These are phyloP conservation scores for Pogonocherus hispidulus DNA, from an alignment of 2,888 invertebrate species.

Conservation along the genomic window DNA sequence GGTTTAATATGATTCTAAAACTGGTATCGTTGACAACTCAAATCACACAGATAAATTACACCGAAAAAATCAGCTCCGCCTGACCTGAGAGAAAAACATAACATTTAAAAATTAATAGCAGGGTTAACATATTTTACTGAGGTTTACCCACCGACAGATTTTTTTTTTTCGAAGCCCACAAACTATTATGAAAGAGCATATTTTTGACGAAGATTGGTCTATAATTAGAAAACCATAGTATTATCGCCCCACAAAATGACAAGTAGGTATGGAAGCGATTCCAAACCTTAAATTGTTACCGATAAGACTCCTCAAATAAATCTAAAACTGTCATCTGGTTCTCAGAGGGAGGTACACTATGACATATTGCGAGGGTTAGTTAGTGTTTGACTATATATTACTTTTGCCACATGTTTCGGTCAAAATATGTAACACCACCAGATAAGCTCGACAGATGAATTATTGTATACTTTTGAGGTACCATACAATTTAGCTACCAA, in stretches of 20 bases:
- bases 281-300: constrained; percentile 24
- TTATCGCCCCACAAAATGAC: constrained; percentile 23
- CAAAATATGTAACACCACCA: constrained; percentile 20
- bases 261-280: neutral
- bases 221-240: constrained; percentile 20
- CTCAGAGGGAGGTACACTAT: constrained; percentile 25
- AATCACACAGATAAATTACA: constrained; percentile 1
- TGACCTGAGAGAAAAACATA: neutral
- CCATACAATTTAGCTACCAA: too few species aligned
- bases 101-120: constrained; percentile 5
- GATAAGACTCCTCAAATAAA: constrained; percentile 20
- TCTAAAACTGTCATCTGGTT: constrained; percentile 28
- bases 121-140: neutral
- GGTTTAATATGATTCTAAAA: neutral
- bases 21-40: neutral
- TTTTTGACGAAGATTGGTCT: constrained; percentile 1
- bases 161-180: constrained; percentile 2
- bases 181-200: constrained; percentile 4
- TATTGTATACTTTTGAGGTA: neutral
- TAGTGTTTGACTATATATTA: constrained; percentile 25
- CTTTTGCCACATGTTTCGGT: constrained; percentile 12
- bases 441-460: neutral
- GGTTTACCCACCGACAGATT: neutral
- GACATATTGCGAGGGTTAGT: constrained; percentile 26
- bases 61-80: neutral